Evolutionary conservation across 2,113 vertebrate genomes (phyloP).

Genomic region (Saguinus midas): DNA sequence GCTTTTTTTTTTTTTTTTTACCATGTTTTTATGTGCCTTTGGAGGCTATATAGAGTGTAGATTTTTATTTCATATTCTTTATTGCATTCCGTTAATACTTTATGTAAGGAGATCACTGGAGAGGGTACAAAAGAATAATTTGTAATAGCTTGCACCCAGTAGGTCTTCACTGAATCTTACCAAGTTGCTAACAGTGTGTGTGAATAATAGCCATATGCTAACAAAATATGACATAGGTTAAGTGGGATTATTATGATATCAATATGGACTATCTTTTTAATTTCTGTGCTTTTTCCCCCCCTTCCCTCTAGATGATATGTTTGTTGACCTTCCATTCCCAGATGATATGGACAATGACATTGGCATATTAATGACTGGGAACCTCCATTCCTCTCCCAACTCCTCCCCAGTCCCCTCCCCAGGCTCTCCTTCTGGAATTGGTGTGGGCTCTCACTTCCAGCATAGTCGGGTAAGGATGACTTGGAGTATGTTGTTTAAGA

Average conservation of each 20-base stretch:
- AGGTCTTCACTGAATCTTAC: background rate
- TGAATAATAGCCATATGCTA: background rate
- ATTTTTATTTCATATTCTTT: conserved; percentile 44
- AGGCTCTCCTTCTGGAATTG: conserved; percentile 94
- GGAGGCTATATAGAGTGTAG: conserved; percentile 63
- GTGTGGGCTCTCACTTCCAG: conserved; percentile 94
- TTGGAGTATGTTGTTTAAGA: background rate
- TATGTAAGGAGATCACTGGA: background rate
- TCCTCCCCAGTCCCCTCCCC: conserved; percentile 95
- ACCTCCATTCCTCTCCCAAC: conserved; percentile 96
- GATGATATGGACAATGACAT: conserved; percentile 99
- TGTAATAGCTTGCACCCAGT: background rate
- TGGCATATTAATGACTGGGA: conserved; percentile 96
- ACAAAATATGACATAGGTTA: background rate
- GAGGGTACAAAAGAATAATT: background rate
- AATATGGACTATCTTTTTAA: background rate
- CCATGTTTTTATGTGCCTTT: conserved; percentile 68
- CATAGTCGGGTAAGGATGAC: conserved; percentile 90
- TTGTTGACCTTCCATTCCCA: conserved; percentile 97
- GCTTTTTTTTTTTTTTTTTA: conserved; percentile 52
- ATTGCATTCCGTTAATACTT: conserved; percentile 27
- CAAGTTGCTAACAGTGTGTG: background rate
- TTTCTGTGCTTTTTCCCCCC: background rate
- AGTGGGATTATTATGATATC: background rate
- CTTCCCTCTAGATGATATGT: conserved; percentile 87